Evolutionary conservation across 2,888 invertebrate genomes (phyloP).

Genomic region (Aproaerema taeniolella): DNA sequence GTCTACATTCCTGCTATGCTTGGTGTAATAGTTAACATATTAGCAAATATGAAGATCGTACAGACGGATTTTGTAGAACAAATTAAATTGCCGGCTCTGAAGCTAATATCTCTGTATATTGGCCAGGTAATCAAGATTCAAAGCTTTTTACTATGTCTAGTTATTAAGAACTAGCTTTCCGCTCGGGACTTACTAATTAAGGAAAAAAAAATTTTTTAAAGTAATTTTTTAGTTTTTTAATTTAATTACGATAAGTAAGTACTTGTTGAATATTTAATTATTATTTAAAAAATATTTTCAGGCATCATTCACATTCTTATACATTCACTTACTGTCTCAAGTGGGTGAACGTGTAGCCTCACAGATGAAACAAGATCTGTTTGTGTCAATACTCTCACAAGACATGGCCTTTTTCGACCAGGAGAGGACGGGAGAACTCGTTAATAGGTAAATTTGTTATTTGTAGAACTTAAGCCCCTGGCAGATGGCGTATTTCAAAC

Average conservation of each 20-base stretch:
- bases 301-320: constrained; percentile 92
- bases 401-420: constrained; percentile 94
- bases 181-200: too few species aligned
- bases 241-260: too few species aligned
- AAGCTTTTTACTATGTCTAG: too few species aligned
- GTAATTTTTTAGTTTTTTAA: too few species aligned
- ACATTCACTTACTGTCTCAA: constrained; percentile 91
- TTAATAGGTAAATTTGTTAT: constrained; percentile 83
- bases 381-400: constrained; percentile 88
- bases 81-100: constrained; percentile 81
- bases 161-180: too few species aligned
- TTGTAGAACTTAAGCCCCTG: too few species aligned
- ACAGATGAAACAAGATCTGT: constrained; percentile 88
- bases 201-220: too few species aligned
- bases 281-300: too few species aligned
- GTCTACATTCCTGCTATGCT: constrained; percentile 92
- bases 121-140: constrained; percentile 85
- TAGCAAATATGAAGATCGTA: constrained; percentile 53
- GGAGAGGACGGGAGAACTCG: constrained; percentile 93
- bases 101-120: constrained; percentile 82
- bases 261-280: too few species aligned
- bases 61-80: constrained; percentile 74
- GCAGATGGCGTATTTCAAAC: too few species aligned
- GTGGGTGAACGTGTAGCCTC: constrained; percentile 93
- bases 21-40: constrained; percentile 88